Base-by-base conservation (phyloP, 2,797 vertebrate genomes). In the Acanthopagrus latus region DNA sequence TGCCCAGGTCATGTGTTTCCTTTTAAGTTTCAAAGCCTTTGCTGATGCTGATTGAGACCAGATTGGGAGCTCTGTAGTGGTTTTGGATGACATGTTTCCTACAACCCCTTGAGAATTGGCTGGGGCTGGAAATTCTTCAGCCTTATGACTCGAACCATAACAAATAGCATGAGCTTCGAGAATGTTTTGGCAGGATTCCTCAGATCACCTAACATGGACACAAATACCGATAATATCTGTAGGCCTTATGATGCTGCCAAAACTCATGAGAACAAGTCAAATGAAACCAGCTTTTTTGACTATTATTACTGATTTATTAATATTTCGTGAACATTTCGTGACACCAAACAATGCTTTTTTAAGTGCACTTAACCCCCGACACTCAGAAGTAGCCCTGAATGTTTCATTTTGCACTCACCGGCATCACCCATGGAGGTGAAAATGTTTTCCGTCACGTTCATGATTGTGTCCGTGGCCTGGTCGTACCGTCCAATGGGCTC, bases 391-490 rank as follows among this genome's bases (percentile, higher is more conserved):
- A 18, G 41, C 46, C 14, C 25, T 46, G 44, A 16, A 5, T 5
- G 1, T 1, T 18, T 18, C 47, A 18, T 21, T 20, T 44, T n/a
- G 2, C 16, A 83, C 97, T 97, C 84, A 99, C 98, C 98, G 17
- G 98, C 98, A 29, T 99, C 98, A 0, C 98, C 98, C 98, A 99
- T 99, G 16, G 98, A 99, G 50, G 97, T 98, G 94, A 99, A 99
- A 95, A 99, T 99, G 91, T 97, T 99, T 87, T 99, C 98, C 0
- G 98, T 99, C 91, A 99, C 98, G 0, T 97, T 99, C 98, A 99
- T 99, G 92, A 99, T 99, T 4, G 98, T 99, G 89, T 99, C 98
- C 0, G 98, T 99, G 84, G 98, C 98, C 92, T 99, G 98, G 95
- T 99, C 98, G 4, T 99, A 99, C 78, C 98, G 97, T 10, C 98